A percentile compares a stretch with the other conserved stretches of the same genome.
Evolutionary conservation across 2,888 invertebrate species (phyloP).

Genomic region (Polymixis lichenea): DNA sequence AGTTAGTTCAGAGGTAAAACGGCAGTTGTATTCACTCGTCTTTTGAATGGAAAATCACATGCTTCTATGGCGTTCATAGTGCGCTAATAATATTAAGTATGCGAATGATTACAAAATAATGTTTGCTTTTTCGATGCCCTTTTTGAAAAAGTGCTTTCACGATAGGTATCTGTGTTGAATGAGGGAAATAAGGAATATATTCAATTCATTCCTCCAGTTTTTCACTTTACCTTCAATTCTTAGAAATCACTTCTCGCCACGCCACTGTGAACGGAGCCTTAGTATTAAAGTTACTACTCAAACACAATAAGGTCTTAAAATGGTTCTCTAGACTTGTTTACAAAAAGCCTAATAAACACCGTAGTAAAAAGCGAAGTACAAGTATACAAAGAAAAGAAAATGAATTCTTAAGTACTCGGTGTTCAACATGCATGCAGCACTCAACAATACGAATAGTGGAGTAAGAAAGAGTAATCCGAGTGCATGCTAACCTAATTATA

Average conservation of each 20-base stretch:
- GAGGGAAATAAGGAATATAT: neutral
- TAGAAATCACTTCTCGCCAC: neutral
- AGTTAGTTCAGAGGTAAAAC: neutral
- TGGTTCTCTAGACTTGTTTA: constrained; percentile 41
- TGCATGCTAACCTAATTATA: constrained; percentile 66
- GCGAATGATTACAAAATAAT: neutral
- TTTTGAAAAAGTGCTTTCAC: too few relatives aligned
- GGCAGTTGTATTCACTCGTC: neutral
- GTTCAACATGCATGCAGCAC: constrained; percentile 35
- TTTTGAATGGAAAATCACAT: neutral
- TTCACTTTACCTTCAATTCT: neutral
- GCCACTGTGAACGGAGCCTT: constrained; percentile 12
- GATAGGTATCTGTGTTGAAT: neutral
- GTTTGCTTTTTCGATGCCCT: neutral
- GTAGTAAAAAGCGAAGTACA: constrained; percentile 43
- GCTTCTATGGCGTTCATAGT: neutral
- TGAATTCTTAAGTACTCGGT: constrained; percentile 33
- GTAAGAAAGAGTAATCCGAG: constrained; percentile 48
- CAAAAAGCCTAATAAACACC: constrained; percentile 52
- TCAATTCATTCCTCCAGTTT: neutral
- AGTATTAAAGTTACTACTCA: constrained; percentile 29
- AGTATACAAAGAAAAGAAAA: constrained; percentile 35
- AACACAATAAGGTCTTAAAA: constrained; percentile 59
- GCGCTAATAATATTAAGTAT: neutral
- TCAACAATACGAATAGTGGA: constrained; percentile 37